Base-by-base conservation (phyloP, 1,140 invertebrate species). In the Dysdera silvatica region DNA sequence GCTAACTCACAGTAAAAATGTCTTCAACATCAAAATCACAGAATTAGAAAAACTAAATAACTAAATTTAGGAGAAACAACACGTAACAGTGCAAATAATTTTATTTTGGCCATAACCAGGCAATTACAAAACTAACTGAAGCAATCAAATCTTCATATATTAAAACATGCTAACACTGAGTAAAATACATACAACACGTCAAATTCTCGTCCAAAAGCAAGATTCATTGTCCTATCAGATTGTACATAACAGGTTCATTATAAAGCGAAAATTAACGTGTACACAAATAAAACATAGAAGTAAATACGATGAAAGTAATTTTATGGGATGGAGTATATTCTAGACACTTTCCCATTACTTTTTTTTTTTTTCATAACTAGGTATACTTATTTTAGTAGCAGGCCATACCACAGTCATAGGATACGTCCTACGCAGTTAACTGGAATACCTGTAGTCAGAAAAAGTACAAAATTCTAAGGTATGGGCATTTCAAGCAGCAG, bases 141-240 rank as follows among this genome's bases (percentile, higher is more conserved):
- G 41, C 58, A 45, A 45, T 59, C 56, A 54, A 54, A 54, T 40
- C 35, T 63, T 63, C 61, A 61, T 54, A 54, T 56, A 55, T 53
- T 55, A 63, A 60, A 63, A 63, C 61, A 63, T 56, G 49, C 61
- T 63, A 63, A 63, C 61, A 63, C 56, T 53, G 56, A 63, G 61
- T 63, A 63, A 63, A 63, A 63, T 63, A 63, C 52, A 63, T 61
- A 43, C 40, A 33, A 59, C n/a, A 20, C 24, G 18, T 45, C 23
- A 10, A n/a, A n/a, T 37, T 52, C 23, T 49, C 48, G 53, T 48
- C 41, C 35, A 45, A 56, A n/a, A 49, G 51, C 51, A 63, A 52
- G 49, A 56, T 55, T 63, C 55, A 63, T n/a, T n/a, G n/a, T 52
- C 52, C 61, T 55, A 63, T 53, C 61, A 63, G 52, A 63, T 56